These are phyloP conservation scores for Monopis laevigella DNA, from an alignment of 2,888 invertebrate species.

Conservation along the genomic window DNA sequence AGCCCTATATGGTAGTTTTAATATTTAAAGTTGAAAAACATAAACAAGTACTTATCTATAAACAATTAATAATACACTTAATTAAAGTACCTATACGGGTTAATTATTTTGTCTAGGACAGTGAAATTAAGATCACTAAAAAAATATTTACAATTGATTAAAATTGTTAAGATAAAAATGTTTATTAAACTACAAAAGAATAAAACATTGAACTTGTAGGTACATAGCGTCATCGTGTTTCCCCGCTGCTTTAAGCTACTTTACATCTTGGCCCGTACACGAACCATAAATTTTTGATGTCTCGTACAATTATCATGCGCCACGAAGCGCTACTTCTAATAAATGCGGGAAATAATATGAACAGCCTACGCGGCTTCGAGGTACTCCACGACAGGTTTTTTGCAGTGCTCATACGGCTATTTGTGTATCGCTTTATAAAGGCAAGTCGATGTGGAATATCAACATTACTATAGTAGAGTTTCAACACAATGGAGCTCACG, in stretches of 20 bases:
- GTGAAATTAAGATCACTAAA: too few species aligned
- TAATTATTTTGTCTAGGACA: too few species aligned
- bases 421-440: constrained; percentile 62
- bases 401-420: constrained; percentile 31
- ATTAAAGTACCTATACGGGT: too few species aligned
- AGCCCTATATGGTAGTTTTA: too few species aligned
- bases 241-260: constrained; percentile 20
- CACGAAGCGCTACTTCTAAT: constrained; percentile 27
- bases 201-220: too few species aligned
- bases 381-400: constrained; percentile 10
- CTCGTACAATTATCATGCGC: constrained; percentile 28
- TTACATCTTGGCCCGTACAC: background rate
- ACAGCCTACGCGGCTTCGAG: constrained; percentile 33
- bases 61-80: too few species aligned
- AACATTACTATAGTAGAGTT: constrained; percentile 52
- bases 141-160: too few species aligned
- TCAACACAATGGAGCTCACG: constrained; percentile 50
- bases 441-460: constrained; percentile 36
- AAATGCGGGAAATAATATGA: constrained; percentile 26
- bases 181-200: too few species aligned
- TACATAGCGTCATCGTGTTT: constrained; percentile 27
- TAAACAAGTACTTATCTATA: too few species aligned
- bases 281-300: constrained; percentile 29
- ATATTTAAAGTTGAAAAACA: too few species aligned
- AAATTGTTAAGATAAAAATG: too few species aligned